Conservation (phyloP, 2,797 vertebrate species). For the Cynopterus sphinx region DNA sequence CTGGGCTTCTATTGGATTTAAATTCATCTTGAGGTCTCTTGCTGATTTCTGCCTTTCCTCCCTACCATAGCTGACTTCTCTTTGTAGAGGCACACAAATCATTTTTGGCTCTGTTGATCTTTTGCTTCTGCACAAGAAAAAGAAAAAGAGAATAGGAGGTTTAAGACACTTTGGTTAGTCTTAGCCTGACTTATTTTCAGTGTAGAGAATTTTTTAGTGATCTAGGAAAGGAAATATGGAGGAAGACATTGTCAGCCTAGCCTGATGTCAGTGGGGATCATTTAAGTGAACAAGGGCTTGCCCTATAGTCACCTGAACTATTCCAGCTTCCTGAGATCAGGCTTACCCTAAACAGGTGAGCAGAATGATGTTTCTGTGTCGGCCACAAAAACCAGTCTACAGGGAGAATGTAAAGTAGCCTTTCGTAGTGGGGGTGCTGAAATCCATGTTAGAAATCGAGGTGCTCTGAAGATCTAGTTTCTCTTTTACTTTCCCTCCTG, state of each 20-base stretch:
- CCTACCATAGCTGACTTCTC: not conserved
- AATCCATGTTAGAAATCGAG: not conserved
- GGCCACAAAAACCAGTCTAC: not conserved
- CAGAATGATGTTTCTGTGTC: not conserved
- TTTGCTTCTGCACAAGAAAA: not conserved
- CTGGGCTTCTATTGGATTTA: not conserved
- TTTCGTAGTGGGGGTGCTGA: not conserved
- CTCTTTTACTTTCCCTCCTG: not conserved
- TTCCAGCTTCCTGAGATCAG: not conserved
- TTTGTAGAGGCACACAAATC: not conserved
- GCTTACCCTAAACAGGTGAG: not conserved
- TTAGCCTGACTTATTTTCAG: not conserved
- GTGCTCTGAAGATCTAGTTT: not conserved
- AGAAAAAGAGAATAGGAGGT: not conserved
- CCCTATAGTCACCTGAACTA: not conserved
- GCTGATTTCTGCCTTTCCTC: not conserved
- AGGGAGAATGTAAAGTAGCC: not conserved
- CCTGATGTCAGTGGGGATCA: not conserved
- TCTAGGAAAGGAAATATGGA: not conserved
- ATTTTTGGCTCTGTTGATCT: not conserved
- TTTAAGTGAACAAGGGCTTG: not conserved
- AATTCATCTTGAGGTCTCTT: not conserved
- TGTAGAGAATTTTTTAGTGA: not conserved
- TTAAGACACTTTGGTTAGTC: not conserved
- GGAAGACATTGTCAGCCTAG: not conserved